phyloP scores from a whole-genome alignment of 1,140 invertebrate genomes.

The Diprion similis region DNA sequence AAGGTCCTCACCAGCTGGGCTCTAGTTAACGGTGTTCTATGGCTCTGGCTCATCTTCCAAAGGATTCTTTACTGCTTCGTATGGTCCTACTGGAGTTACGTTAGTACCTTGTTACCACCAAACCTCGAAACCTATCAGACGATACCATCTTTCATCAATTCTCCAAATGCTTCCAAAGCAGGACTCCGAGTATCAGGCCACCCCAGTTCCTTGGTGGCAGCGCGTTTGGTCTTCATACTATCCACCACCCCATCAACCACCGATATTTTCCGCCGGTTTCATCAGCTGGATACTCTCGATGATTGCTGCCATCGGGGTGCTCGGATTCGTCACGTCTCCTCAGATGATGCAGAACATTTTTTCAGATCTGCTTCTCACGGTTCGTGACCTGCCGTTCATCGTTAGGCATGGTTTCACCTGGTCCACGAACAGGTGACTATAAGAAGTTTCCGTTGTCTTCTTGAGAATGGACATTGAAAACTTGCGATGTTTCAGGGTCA shows the following conservation, averaged over 20 bases:
- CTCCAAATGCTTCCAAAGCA: constrained; percentile 41
- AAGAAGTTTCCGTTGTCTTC: neutral
- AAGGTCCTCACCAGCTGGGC: constrained; percentile 45
- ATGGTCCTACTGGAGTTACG: constrained; percentile 49
- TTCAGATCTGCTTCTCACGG: neutral
- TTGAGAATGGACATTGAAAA: neutral
- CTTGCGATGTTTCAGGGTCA: neutral
- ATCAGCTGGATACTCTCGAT: constrained; percentile 55
- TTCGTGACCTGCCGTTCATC: constrained; percentile 3
- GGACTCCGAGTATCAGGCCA: constrained; percentile 42
- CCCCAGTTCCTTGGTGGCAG: constrained; percentile 49
- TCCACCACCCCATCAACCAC: constrained; percentile 35
- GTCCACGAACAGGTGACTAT: constrained; percentile 28
- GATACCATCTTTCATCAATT: neutral
- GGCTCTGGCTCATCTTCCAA: constrained; percentile 52
- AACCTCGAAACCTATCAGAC: neutral
- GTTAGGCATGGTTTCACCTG: constrained; percentile 1
- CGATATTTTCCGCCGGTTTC: constrained; percentile 46
- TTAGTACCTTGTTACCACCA: constrained; percentile 29
- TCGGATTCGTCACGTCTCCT: constrained; percentile 35
- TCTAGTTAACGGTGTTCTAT: constrained; percentile 40
- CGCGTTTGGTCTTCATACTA: constrained; percentile 52
- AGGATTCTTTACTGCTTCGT: constrained; percentile 50
- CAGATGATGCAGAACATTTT: constrained; percentile 23
- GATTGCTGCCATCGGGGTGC: constrained; percentile 30